Base-by-base conservation (phyloP, 2,888 invertebrate genomes). In the Osedax frankpressi region DNA sequence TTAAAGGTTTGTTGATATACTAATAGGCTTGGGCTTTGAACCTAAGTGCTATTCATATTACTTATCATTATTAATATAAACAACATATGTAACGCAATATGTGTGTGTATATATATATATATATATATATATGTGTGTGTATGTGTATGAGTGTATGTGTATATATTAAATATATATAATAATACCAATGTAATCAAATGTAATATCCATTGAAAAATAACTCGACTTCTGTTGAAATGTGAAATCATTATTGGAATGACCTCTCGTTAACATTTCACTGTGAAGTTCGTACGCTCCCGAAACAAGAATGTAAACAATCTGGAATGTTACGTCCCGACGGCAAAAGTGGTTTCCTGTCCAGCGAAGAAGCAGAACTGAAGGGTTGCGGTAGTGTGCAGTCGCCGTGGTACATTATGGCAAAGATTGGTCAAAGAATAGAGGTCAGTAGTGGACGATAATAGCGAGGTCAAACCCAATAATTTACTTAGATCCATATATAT, bases 341-440 rank as follows among this genome's bases (percentile, higher is more conserved):
- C 19, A 26, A 6, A 25, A 29, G 28, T 63, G 75, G 73, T 19
- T 73, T 70, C 28, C 28, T 75, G n/a, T 73, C 75, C 14, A 75
- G 73, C 63, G 24, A 63, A 30, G 73, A 73, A 2, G 71, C 75
- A 2, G 75, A 75, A 44, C 72, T 30, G 70, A 73, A 72, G 3
- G 24, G 28, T 19, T 73, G 73, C 30, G 75, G 75, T n/a, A 63
- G 44, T n/a, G 24, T 68, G 3, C 70, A 70, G 24, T 28, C 28
- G 2, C 75, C 75, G 2, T 75, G 75, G 75, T 29, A 68, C 14
- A 29, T 75, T 3, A 24, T 24, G 0, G 75, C 73, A 19, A 30
- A 44, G n/a, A 29, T 30, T 11, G 75, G 75, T 27, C 75, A 75
- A 28, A 73, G 28, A 26, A 73, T 75, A 26, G 30, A 28, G 29